Base-by-base conservation (phyloP, 1,140 invertebrate species). In the Drosophila suzukii region DNA sequence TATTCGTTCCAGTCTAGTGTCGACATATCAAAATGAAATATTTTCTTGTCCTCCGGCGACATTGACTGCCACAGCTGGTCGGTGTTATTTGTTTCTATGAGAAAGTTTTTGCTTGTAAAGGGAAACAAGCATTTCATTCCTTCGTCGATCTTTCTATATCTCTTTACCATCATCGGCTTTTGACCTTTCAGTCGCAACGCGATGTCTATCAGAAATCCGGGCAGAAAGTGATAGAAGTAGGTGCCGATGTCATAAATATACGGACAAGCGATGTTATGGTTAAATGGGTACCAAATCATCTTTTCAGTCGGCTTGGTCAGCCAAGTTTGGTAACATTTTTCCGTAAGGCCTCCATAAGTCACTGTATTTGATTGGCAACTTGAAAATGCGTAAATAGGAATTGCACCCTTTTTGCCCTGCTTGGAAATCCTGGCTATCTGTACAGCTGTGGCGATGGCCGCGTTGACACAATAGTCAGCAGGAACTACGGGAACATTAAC, bases 381-480 rank as follows among this genome's bases (percentile, higher is more conserved):
- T 4, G 95, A 94, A 73, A 94, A 95, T 79, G 96, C 96, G 91
- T 95, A 96, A 38, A 96, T 94, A 7, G 94, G 91, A 12, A 93
- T 92, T 5, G 8, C 8, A 12, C 20, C 13, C 7, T 30, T 39
- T 39, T 70, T 89, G 17, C 8, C 15, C 6, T 6, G 17, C 3
- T 12, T 44, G 10, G 43, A 10, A 11, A 24, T 17, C 11, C 17
- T 63, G 0, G 93, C 93, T 6, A 94, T 94, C 96, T 75, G 95
- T 94, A 95, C 96, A 0, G 96, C 96, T 17, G 94, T 93, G 3
- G 95, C 94, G 34, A 97, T 95, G 62, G 96, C 93, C 6, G 95
- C 94, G 81, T 97, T 97, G 11, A 96, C 94, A 32, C 95, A 95
- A 78, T 95, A 93, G 91, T 98, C 97, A 1, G 96, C 96, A 0